Conservation (phyloP, 2,888 invertebrate species). For the Drosophila silvestris region DNA sequence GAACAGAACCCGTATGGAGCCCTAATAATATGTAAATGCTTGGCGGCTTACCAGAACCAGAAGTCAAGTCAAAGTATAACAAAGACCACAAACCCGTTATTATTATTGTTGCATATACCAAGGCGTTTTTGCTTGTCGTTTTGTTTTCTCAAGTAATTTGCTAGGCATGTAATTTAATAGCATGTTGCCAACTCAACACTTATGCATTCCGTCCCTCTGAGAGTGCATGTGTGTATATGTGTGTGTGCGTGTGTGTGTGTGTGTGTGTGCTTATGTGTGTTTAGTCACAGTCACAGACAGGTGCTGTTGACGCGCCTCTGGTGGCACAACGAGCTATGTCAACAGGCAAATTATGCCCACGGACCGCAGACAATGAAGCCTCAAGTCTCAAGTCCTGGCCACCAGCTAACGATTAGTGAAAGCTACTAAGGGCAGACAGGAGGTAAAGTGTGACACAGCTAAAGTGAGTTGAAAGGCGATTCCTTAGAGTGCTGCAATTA, state of each 20-base stretch:
- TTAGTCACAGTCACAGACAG: constrained; percentile 40
- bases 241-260: constrained; percentile 10
- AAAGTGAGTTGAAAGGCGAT: constrained; percentile 31
- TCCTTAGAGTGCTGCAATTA: constrained; percentile 57
- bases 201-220: not conserved
- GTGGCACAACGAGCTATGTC: constrained; percentile 64
- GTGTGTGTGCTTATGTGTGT: constrained; percentile 3
- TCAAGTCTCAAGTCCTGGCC: constrained; percentile 21
- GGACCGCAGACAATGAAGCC: constrained; percentile 58
- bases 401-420: constrained; percentile 44
- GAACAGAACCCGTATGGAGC: not conserved
- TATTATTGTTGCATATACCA: constrained; percentile 73
- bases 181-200: constrained; percentile 46
- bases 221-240: constrained; percentile 1
- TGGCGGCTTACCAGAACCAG: constrained; percentile 52
- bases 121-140: constrained; percentile 66
- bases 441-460: not conserved
- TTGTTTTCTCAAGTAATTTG: constrained; percentile 77
- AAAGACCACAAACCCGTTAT: constrained; percentile 71
- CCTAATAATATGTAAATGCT: constrained; percentile 74
- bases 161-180: constrained; percentile 74
- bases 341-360: constrained; percentile 73
- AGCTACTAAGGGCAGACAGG: constrained; percentile 1
- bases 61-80: constrained; percentile 35
- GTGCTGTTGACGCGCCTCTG: constrained; percentile 71